phyloP scores from a whole-genome alignment of 2,888 invertebrate genomes.

The Didymodactylos carnosus region DNA sequence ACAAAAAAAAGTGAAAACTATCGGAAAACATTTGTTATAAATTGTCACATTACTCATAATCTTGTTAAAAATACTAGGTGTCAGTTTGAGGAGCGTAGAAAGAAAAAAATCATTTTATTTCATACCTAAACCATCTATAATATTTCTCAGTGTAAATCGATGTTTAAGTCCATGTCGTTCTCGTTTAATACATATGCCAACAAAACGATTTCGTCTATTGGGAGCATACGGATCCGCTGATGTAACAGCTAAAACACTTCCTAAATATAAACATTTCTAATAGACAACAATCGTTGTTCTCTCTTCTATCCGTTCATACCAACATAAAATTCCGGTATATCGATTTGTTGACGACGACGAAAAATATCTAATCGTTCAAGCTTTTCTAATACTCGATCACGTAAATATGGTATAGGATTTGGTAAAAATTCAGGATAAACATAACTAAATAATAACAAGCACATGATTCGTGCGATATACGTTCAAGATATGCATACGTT shows the following conservation, averaged over 20 bases:
- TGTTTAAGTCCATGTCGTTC: conserved; percentile 61
- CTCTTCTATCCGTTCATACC: conserved; percentile 46
- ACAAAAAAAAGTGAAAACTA: background rate
- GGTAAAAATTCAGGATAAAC: conserved; percentile 76
- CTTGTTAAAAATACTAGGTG: no score
- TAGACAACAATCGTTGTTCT: background rate
- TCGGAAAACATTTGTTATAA: no score
- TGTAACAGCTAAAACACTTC: conserved; percentile 67
- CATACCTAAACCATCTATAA: conserved; percentile 61
- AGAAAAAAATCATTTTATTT: background rate
- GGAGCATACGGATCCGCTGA: conserved; percentile 64
- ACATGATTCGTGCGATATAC: background rate
- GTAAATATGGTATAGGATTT: conserved; percentile 53
- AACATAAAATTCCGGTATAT: conserved; percentile 93
- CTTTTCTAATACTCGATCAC: conserved; percentile 63
- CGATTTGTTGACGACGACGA: conserved; percentile 53
- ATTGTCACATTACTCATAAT: no score
- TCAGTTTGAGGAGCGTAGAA: no score
- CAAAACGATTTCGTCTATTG: conserved; percentile 61
- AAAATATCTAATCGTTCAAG: conserved; percentile 82
- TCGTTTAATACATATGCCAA: conserved; percentile 79
- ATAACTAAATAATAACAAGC: conserved; percentile 18
- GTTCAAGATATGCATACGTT: no score
- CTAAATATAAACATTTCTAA: conserved; percentile 37
- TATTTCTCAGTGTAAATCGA: conserved; percentile 68